Evolutionary conservation across 2,888 invertebrate species (phyloP), one percentile per base, ranked within the genome.

Genomic region (Heliconius ismenius): DNA sequence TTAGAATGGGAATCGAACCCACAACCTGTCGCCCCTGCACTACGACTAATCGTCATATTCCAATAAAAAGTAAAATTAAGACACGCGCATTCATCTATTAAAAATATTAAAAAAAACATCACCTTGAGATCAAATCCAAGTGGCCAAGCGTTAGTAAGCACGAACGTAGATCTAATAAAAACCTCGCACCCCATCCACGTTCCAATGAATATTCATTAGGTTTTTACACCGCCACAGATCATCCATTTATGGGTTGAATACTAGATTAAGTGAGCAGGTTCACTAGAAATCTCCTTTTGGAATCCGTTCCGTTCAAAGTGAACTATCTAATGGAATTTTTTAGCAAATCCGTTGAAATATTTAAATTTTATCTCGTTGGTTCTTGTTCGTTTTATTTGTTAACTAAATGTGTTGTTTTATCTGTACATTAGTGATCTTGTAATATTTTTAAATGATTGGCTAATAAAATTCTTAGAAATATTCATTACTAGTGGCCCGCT

Each of bases 131-230:
- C 76, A 60, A 18, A 75, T 58, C 36, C 62, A 75, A 77, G 78
- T 76, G 75, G 73, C 64, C 63, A 54, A 62, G 68, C 32, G 54
- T 73, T 74, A 58, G 74, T 78, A 65, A 76, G 81, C 81, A 79
- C 79, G 79, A 81, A 78, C 78, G 79, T 80, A 82, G 81, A 83
- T 82, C 83, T 82, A 83, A 83, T 83, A 81, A 82, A 81, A 83
- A 81, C 79, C 79, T 78, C 74, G 54, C n/a, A 77, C 76, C 64
- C 73, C 73, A 65, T 76, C 80, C 73, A 64, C 75, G 76, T 77
- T 74, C 64, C 78, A 60, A 82, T 85, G 84, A 85, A 85, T 85
- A 85, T 85, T 85, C 84, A 85, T 82, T 78, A 74, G 81, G 81
- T 83, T 84, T 83, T 82, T 82, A 82, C 81, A 76, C 78, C 80